Conservation (phyloP, 2,797 vertebrate species). For the Borostomias antarcticus region DNA sequence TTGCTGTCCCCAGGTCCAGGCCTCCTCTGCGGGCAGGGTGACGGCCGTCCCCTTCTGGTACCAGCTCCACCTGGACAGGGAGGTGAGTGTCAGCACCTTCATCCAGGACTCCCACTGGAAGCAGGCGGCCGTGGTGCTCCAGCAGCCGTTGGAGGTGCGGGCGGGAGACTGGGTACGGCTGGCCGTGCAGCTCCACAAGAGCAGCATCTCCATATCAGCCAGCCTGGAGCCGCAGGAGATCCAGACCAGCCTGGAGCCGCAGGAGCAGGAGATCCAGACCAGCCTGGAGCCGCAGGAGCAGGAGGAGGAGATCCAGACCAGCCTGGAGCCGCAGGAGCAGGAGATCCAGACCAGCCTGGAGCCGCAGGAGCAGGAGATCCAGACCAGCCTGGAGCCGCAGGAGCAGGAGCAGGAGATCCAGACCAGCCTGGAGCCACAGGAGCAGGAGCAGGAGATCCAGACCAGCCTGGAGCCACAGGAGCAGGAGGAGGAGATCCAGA, state of each 20-base stretch:
- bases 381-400: conserved; percentile 9
- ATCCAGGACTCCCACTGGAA: conserved; percentile 91
- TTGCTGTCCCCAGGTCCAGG: conserved; percentile 83
- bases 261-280: not conserved
- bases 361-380: no score
- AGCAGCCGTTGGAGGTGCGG: conserved; percentile 82
- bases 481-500: not conserved
- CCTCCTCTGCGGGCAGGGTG: conserved; percentile 80
- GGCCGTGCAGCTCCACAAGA: conserved; percentile 86
- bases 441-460: not conserved
- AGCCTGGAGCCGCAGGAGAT: conserved; percentile 47
- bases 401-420: no score
- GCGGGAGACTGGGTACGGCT: conserved; percentile 84
- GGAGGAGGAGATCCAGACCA: not conserved
- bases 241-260: no score
- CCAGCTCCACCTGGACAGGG: conserved; percentile 85
- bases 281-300: no score
- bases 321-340: no score
- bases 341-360: not conserved
- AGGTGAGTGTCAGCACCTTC: conserved; percentile 84
- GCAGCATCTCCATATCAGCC: conserved; percentile 88
- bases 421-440: conserved; percentile 10
- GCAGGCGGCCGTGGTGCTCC: conserved; percentile 91
- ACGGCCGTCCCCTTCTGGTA: conserved; percentile 99
- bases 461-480: conserved; percentile 11